Evolutionary conservation across 2,888 invertebrate genomes (phyloP), one percentile per base, ranked within the genome.

Genomic region (Epicampocera succincta): DNA sequence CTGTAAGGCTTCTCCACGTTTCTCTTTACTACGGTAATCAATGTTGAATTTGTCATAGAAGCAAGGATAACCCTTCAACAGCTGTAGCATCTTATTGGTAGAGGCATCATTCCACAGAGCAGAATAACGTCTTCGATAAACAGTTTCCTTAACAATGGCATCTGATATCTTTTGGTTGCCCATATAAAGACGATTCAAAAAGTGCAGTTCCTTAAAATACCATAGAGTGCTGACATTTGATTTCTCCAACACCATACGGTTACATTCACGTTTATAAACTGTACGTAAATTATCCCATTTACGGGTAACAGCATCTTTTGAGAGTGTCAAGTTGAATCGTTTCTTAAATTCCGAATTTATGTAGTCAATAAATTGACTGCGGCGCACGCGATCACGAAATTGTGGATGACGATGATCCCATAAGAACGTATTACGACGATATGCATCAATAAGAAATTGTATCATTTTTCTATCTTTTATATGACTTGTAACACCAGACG

Each of bases 401-500:
- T 89, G 89, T 0, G 88, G 86, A 80, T 89, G 87, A 63, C 87
- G 88, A 79, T 89, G 89, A 83, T 89, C 89, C 89, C 89, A 89
- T 8, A 89, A 83, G 38, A 89, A 89, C 5, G 87, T 87, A 82
- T 89, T 89, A n/a, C 87, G 88, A 46, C 88, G 86, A 83, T 89
- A 89, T 11, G 89, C 87, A 40, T 89, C 87, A 61, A 89, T 89
- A 15, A 89, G 87, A 76, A 89, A 89, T 85, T 89, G 86, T 73
- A 89, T 89, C 89, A 89, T 89, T 83, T 88, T 88, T 9, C 89
- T 87, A 79, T 89, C 89, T 76, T 89, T 89, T 48, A 89, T 89
- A 72, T 89, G 89, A 86, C 88, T 87, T 3, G 89, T 88, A 8
- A 89, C 75, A 58, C 87, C 88, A 11, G 66, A 21, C 38, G 71